Percentiles rank a stretch among this genome's conserved stretches.
phyloP scores from a whole-genome alignment of 2,888 invertebrate genomes.

The Torymus aiolomorphi region DNA sequence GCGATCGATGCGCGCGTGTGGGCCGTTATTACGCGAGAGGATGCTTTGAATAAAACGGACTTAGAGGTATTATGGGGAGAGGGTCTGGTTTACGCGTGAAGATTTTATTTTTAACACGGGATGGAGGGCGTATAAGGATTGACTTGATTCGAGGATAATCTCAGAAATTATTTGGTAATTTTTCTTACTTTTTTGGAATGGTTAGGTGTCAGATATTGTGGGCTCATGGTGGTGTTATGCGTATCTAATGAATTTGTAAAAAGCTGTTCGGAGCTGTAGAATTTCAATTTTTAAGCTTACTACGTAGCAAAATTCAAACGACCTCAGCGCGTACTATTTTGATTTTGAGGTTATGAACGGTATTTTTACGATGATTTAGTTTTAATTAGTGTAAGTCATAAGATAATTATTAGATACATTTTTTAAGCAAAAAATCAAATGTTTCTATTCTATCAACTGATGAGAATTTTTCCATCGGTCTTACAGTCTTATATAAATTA shows the following conservation, averaged over 20 bases:
- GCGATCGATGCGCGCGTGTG: conserved; percentile 34
- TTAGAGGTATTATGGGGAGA: conserved; percentile 16
- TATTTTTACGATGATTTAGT: too few species aligned
- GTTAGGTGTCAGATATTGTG: neutral
- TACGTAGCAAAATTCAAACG: too few species aligned
- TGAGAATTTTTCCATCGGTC: too few species aligned
- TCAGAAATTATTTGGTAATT: conserved; percentile 38
- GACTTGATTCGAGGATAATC: conserved; percentile 39
- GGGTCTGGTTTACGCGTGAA: neutral
- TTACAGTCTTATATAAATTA: too few species aligned
- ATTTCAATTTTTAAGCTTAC: too few species aligned
- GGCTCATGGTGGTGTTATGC: neutral
- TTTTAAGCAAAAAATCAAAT: too few species aligned
- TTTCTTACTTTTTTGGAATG: neutral
- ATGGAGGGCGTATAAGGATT: neutral
- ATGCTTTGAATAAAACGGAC: conserved; percentile 49
- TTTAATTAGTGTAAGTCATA: too few species aligned
- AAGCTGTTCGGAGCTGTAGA: too few species aligned
- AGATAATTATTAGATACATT: too few species aligned
- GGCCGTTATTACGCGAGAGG: conserved; percentile 9
- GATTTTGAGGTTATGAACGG: too few species aligned
- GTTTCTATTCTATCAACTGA: too few species aligned
- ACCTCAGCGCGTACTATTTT: too few species aligned
- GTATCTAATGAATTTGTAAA: neutral
- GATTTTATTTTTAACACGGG: conserved; percentile 26